phyloP scores from a whole-genome alignment of 2,113 vertebrate genomes.

The Pitta sordida region DNA sequence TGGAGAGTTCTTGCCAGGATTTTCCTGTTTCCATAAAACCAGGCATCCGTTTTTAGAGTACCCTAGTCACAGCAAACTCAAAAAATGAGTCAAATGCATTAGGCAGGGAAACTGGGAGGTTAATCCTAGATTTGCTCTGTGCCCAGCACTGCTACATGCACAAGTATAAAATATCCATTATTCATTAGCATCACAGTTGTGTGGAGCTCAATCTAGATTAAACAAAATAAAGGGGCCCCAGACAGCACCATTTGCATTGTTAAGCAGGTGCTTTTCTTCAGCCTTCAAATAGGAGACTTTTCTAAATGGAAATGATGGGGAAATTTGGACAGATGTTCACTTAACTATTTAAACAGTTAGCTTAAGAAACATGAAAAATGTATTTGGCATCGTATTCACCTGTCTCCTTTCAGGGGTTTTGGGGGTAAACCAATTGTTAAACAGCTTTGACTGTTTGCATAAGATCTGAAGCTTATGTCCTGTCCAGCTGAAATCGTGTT shows the following conservation, averaged over 20 bases:
- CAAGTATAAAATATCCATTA: conserved; percentile 72
- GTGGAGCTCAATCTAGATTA: conserved; percentile 74
- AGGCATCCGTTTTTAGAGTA: background rate
- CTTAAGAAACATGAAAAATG: conserved; percentile 69
- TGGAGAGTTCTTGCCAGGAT: background rate
- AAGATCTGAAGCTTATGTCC: conserved; percentile 67
- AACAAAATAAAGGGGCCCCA: conserved; percentile 75
- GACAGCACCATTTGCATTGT: conserved; percentile 73
- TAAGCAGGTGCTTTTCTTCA: conserved; percentile 65
- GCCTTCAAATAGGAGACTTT: conserved; percentile 47
- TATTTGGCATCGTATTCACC: conserved; percentile 57
- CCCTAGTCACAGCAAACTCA: conserved; percentile 31
- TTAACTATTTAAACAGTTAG: conserved; percentile 69
- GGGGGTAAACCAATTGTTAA: conserved; percentile 60
- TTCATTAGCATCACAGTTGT: conserved; percentile 75
- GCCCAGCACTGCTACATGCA: conserved; percentile 52
- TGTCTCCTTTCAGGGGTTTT: conserved; percentile 51
- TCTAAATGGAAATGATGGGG: conserved; percentile 65
- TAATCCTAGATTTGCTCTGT: conserved; percentile 75
- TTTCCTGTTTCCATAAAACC: background rate
- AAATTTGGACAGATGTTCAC: conserved; percentile 64
- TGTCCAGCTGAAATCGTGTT: conserved; percentile 56
- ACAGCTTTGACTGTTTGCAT: conserved; percentile 68
- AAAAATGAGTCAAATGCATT: conserved; percentile 23
- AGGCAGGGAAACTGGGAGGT: conserved; percentile 37